Percentiles rank a stretch among this genome's conserved stretches.
phyloP scores from a whole-genome alignment of 2,113 vertebrate species.

The Oriolus oriolus region DNA sequence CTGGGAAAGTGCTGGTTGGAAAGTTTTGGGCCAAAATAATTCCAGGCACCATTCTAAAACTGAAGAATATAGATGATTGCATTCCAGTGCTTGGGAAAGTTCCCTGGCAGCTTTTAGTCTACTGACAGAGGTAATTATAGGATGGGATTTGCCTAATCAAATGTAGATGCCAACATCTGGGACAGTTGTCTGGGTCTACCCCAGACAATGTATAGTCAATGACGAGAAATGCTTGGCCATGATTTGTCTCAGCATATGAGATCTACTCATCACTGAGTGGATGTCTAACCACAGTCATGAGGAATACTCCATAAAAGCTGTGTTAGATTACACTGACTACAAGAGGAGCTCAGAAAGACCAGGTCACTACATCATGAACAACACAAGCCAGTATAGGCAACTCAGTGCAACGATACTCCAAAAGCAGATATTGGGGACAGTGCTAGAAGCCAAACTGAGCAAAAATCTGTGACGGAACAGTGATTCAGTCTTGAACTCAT shows the following conservation, averaged over 20 bases:
- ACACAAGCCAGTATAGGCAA: not conserved
- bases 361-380: not conserved
- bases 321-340: not conserved
- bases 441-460: not conserved
- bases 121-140: not conserved
- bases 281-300: not conserved
- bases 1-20: not conserved
- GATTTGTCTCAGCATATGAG: not conserved
- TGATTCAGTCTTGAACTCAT: not conserved
- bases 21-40: not conserved
- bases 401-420: not conserved
- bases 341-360: not conserved
- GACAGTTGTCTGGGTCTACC: not conserved
- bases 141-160: not conserved
- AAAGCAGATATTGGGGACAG: not conserved
- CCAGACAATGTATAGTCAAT: not conserved
- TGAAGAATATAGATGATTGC: not conserved
- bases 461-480: not conserved
- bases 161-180: not conserved
- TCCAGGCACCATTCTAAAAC: not conserved
- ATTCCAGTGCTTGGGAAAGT: slow-evolving; percentile 1
- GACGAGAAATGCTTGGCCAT: not conserved
- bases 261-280: not conserved
- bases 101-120: not conserved
- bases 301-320: not conserved